Conservation (phyloP, 2,113 vertebrate species). For the Trichomycterus rosablanca region DNA sequence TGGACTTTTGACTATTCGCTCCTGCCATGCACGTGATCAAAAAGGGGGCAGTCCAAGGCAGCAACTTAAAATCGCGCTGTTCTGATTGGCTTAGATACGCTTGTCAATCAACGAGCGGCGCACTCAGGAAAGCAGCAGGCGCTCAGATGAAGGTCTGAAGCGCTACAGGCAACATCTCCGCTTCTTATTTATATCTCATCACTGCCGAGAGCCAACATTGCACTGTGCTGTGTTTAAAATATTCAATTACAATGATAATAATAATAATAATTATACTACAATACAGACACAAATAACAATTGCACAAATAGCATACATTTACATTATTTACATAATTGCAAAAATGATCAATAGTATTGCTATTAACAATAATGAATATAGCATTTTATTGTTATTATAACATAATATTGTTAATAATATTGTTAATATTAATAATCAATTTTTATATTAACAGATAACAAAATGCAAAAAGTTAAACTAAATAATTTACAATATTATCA, state of each 20-base stretch:
- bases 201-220: neutral
- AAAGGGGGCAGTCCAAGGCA: constrained; percentile 40
- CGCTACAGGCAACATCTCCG: constrained; percentile 49
- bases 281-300: neutral
- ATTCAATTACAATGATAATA: neutral
- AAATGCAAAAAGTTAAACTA: too few species aligned
- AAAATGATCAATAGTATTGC: neutral
- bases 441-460: neutral
- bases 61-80: neutral
- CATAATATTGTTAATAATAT: too few species aligned
- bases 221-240: neutral
- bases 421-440: too few species aligned
- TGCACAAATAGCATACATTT: too few species aligned
- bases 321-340: neutral
- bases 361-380: too few species aligned
- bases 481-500: too few species aligned
- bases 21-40: neutral
- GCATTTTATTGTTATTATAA: too few species aligned
- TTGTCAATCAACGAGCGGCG: constrained; percentile 64
- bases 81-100: constrained; percentile 52
- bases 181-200: neutral
- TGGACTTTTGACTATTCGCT: constrained; percentile 45
- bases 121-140: constrained; percentile 12
- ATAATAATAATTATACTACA: neutral
- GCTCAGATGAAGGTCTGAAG: constrained; percentile 57